Percentiles rank a stretch among this genome's conserved stretches.
Evolutionary conservation across 2,113 vertebrate genomes (phyloP).

Genomic region (Syngnathus typhle): DNA sequence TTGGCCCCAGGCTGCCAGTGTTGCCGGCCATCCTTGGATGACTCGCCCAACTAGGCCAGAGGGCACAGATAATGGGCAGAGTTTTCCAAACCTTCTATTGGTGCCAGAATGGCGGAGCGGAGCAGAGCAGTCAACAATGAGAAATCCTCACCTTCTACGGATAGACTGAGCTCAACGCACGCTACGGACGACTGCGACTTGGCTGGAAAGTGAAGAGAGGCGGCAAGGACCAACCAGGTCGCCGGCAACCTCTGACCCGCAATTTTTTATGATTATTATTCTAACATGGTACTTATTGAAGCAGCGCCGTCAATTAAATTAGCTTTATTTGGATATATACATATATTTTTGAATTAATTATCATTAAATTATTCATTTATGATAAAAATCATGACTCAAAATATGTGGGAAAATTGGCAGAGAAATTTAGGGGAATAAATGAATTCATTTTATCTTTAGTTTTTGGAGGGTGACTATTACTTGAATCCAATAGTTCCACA

Average conservation of each 20-base stretch:
- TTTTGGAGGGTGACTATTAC: background rate
- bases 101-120: conserved; percentile 59
- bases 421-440: background rate
- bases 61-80: conserved; percentile 62
- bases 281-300: background rate
- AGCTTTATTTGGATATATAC: no score
- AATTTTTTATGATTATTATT: background rate
- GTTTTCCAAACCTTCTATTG: conserved; percentile 47
- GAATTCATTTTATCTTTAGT: background rate
- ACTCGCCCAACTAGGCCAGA: conserved; percentile 55
- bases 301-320: background rate
- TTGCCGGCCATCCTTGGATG: conserved; percentile 52
- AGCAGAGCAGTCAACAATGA: conserved; percentile 33
- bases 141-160: conserved; percentile 40
- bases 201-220: conserved; percentile 23
- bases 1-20: conserved; percentile 51
- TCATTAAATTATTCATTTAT: no score
- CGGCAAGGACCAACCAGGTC: conserved; percentile 9
- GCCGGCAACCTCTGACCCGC: conserved; percentile 39
- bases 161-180: conserved; percentile 14
- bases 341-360: no score
- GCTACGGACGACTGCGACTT: conserved; percentile 39
- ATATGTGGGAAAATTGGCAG: background rate
- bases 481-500: background rate
- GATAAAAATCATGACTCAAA: no score